Evolutionary conservation across 2,888 invertebrate species (phyloP), one percentile per base, ranked within the genome.

Genomic region (Drosophila vallismaia): DNA sequence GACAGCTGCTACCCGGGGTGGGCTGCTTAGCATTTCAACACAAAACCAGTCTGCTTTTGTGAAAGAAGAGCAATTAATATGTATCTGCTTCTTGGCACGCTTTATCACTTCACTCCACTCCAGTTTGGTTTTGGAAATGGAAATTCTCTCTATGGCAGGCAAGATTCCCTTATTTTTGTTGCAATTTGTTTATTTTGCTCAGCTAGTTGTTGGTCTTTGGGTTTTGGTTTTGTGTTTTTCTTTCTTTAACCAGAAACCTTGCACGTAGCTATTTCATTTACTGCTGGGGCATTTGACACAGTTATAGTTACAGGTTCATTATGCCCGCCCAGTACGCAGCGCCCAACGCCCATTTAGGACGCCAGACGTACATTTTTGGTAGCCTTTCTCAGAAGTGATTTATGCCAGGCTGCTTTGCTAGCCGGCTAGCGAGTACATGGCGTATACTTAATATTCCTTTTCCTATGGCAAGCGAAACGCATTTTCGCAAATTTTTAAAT

Each of bases 21-120:
- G 76, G 76, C 79, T 83, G 81, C 75, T 83, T 83, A 81, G 86
- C 83, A 84, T 83, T 83, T 83, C 86, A 86, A 74, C 81, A 83
- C 44, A 55, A 67, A 69, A 46, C 44, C 69, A 54, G 62, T 46
- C 54, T 60, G 74, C 52, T 56, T 63, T 28, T 62, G 60, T 53
- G 62, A 72, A 68, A 76, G 62, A 71, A 72, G 66, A 79, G 77
- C 85, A 84, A 84, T 84, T 84, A 84, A 84, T 84, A 84, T 86
- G 82, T 84, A 84, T 86, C 85, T 86, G 68, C 79, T 79, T 75
- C 76, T 82, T 76, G 78, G 86, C 86, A 83, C 73, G 75, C 86
- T 83, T 80, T 78, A 80, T 82, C 85, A 63, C 68, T 33, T 44
- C 26, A 28, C 46, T 50, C 5, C 12, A 6, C 44, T 4, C 12